Base-by-base conservation (phyloP, 2,888 invertebrate species). In the Hyalella azteca region DNA sequence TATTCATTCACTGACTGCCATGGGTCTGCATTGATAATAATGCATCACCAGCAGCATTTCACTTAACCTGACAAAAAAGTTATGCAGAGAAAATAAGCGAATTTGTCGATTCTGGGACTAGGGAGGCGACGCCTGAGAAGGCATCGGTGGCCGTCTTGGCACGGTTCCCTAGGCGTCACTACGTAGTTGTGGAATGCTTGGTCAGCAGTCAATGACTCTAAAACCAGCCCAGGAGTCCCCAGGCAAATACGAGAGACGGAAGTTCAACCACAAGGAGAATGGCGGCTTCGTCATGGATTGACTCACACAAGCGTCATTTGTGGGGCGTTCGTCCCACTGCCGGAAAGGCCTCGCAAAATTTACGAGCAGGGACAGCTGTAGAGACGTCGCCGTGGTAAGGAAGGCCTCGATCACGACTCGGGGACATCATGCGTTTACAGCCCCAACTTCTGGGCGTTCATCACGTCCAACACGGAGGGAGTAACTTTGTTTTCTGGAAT, bases 231-330 rank as follows among this genome's bases (percentile, higher is more conserved):
- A 66, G 66, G 36, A 66, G 29, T 32, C 36, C 11, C 7, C 36
- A 66, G 66, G 32, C 66, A 66, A 29, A 66, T 66, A 36, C 66
- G 66, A 36, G 66, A 66, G 36, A 36, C 66, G 66, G 66, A 66
- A 66, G 66, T 66, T 66, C 29, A 66, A 54, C 66, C 66, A 32
- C 66, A 66, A 66, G 36, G 66, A 66, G 66, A 66, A 66, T 66
- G n/a, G 36, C 36, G 66, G 15, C 66, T 36, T 36, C 66, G 66
- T 36, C 66, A 66, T 36, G 36, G 66, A 36, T 36, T 66, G 66
- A 66, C 66, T 66, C 66, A 66, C 66, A 66, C 36, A 66, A 36
- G 66, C 66, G 36, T 66, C 66, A 66, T 66, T 54, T 54, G 54
- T 54, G 54, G 54, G 54, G 54, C 22, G 54, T 54, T 54, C 54